Percentiles rank a stretch among this genome's conserved stretches.
These are phyloP conservation scores for Mycteria americana DNA, from an alignment of 2,797 vertebrate genomes.

Conservation along the genomic window DNA sequence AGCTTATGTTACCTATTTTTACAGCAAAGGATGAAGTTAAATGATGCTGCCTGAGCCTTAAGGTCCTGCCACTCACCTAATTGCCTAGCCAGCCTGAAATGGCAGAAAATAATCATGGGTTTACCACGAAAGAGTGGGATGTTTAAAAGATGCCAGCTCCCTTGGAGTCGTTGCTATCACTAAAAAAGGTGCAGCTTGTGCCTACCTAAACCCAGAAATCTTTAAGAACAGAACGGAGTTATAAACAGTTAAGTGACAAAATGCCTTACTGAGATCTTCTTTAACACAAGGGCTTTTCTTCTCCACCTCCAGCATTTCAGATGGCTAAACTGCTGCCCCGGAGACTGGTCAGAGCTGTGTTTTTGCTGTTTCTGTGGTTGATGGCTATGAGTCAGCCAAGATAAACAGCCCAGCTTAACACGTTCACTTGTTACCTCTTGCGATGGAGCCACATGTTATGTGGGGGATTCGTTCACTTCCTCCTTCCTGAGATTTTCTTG, in stretches of 20 bases:
- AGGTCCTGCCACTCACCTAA: neutral
- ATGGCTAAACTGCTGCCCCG: neutral
- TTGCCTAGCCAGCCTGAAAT: neutral
- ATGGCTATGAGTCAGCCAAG: neutral
- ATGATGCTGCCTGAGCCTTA: neutral
- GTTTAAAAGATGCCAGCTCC: neutral
- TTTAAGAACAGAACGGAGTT: neutral
- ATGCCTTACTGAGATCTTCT: neutral
- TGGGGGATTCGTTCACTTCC: rapidly evolving
- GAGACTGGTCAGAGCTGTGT: neutral
- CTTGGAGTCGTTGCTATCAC: neutral
- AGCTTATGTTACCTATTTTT: neutral
- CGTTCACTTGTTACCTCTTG: neutral
- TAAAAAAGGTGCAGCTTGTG: neutral
- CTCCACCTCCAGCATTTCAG: neutral
- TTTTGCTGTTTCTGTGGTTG: neutral
- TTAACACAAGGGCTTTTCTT: neutral
- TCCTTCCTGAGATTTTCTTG: neutral
- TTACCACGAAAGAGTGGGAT: neutral
- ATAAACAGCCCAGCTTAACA: neutral
- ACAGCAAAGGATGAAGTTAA: neutral
- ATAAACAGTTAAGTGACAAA: neutral
- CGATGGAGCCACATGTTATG: neutral
- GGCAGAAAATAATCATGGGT: neutral
- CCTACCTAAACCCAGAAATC: neutral